Evolutionary conservation across 2,797 vertebrate species (phyloP).

Genomic region (Liparis tanakae): DNA sequence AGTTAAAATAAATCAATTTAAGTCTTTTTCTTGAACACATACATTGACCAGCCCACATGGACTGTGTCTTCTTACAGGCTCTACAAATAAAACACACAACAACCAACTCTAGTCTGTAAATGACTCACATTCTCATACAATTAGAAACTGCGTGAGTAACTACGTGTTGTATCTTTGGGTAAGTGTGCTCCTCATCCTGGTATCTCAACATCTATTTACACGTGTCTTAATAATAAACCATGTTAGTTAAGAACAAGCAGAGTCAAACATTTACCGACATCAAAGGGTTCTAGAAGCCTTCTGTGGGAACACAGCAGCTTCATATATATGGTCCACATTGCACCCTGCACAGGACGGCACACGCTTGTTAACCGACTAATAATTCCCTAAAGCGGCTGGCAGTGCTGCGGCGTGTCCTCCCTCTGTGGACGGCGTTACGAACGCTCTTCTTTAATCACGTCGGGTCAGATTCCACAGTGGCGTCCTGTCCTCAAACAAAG

Average conservation of each 20-base stretch:
- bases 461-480: constrained; percentile 79
- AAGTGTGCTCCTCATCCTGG: not conserved
- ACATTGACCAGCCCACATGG: not conserved
- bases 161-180: not conserved
- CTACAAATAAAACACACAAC: too few species aligned
- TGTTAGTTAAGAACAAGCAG: constrained; percentile 2
- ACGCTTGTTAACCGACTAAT: not conserved
- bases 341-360: not conserved
- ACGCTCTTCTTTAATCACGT: constrained; percentile 82
- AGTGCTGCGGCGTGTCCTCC: not conserved
- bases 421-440: constrained; percentile 79
- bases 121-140: not conserved
- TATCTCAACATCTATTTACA: constrained; percentile 37
- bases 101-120: too few species aligned
- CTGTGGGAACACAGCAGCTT: constrained; percentile 8
- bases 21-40: too few species aligned
- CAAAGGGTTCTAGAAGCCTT: constrained; percentile 15
- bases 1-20: not conserved
- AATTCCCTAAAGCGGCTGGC: not conserved
- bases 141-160: not conserved
- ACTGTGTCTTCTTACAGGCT: not conserved
- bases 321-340: not conserved
- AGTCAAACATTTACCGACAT: constrained; percentile 15
- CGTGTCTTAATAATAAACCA: constrained; percentile 2
- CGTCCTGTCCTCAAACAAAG: constrained; percentile 70